Conservation (phyloP, 2,888 invertebrate genomes). For the Aphodius granarius region DNA sequence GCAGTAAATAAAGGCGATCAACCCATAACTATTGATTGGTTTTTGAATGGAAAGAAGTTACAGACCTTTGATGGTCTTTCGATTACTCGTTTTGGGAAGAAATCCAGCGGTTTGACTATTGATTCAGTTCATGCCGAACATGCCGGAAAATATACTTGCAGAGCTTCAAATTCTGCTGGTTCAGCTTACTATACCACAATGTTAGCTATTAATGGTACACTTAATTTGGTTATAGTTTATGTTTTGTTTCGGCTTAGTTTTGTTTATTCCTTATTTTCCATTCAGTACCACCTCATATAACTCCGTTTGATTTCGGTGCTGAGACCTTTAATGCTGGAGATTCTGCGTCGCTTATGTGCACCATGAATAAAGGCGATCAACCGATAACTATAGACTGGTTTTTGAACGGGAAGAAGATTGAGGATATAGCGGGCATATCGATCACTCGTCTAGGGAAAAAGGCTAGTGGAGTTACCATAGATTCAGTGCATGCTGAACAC, state of each 20-base stretch:
- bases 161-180: conserved; percentile 69
- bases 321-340: conserved; percentile 75
- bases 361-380: conserved; percentile 75
- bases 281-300: conserved; percentile 72
- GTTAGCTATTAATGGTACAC: conserved; percentile 74
- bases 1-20: conserved; percentile 77
- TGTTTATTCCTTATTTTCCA: conserved; percentile 48
- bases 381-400: conserved; percentile 74
- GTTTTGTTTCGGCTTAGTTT: conserved; percentile 72
- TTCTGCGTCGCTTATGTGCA: conserved; percentile 71
- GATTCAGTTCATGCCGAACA: conserved; percentile 65
- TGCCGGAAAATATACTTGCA: conserved; percentile 75
- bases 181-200: conserved; percentile 65
- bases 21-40: conserved; percentile 74
- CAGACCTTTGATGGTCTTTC: conserved; percentile 46
- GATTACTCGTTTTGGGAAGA: conserved; percentile 52
- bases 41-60: conserved; percentile 57
- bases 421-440: conserved; percentile 45
- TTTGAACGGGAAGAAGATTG: conserved; percentile 56
- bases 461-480: conserved; percentile 63
- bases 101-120: conserved; percentile 63
- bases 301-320: conserved; percentile 68
- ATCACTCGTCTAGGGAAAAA: conserved; percentile 53
- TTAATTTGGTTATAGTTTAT: conserved; percentile 56
- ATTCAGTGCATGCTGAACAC: conserved; percentile 65